Evolutionary conservation across 1,140 invertebrate species (phyloP).

Genomic region (Mizuhopecten yessoensis): DNA sequence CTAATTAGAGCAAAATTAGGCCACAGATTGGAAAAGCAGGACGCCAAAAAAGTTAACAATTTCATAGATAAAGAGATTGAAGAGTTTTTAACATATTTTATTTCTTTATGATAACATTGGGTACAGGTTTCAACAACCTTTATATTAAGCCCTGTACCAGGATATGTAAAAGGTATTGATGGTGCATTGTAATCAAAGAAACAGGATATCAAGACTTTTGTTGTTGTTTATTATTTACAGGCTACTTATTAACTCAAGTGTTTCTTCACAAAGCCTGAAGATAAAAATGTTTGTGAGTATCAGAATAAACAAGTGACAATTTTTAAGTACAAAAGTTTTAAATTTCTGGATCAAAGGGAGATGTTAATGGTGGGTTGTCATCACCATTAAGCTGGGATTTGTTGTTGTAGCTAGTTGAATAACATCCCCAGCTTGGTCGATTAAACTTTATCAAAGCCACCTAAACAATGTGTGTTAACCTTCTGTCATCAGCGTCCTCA

Average conservation of each 20-base stretch:
- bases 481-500: background rate
- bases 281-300: no score
- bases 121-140: no score
- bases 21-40: no score
- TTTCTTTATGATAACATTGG: no score
- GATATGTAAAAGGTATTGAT: background rate
- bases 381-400: background rate
- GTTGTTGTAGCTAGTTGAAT: background rate
- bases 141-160: background rate
- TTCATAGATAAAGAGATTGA: no score
- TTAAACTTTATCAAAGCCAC: constrained; percentile 21
- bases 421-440: background rate
- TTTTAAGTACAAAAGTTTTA: background rate
- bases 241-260: no score
- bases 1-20: no score
- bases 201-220: background rate
- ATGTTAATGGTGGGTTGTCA: background rate
- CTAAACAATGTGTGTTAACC: background rate
- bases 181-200: background rate
- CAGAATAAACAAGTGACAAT: no score
- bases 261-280: no score
- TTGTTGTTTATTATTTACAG: background rate
- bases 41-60: no score
- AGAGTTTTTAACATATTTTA: no score
- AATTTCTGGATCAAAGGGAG: background rate